Evolutionary conservation across 2,113 vertebrate genomes (phyloP).

Genomic region (Sprattus sprattus): DNA sequence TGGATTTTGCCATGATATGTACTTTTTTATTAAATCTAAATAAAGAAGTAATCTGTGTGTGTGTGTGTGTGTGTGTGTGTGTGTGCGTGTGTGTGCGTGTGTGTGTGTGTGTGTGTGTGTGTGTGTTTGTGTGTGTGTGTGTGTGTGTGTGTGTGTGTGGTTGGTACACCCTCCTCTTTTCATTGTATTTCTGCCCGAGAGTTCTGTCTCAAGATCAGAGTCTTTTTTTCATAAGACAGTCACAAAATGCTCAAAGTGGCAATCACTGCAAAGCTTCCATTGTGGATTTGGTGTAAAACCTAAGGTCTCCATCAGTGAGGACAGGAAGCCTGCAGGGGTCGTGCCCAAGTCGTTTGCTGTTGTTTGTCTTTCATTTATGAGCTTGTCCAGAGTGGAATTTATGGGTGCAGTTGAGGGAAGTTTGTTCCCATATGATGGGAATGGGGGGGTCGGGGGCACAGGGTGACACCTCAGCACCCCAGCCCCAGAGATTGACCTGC

Average conservation of each 20-base stretch:
- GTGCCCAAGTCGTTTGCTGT: background rate
- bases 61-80: background rate
- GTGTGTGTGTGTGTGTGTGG: background rate
- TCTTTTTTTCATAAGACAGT: background rate
- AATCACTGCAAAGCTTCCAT: background rate
- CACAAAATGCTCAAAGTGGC: background rate
- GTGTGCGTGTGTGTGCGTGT: too few species aligned
- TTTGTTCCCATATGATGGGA: background rate
- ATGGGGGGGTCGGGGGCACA: background rate
- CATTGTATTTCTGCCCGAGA: too few species aligned
- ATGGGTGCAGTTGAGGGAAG: background rate
- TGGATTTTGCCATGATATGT: too few species aligned
- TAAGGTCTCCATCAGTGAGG: background rate
- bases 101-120: background rate
- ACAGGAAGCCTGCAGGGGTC: background rate
- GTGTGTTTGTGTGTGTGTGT: too few species aligned
- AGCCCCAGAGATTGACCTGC: too few species aligned
- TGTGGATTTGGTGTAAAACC: background rate
- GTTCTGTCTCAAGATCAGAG: too few species aligned
- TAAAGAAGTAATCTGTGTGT: too few species aligned
- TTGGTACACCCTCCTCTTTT: background rate
- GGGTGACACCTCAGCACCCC: background rate
- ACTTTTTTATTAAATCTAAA: too few species aligned
- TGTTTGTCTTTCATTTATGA: slow-evolving; percentile 2
- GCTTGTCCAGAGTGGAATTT: background rate